These are phyloP conservation scores for Beroe ovata DNA, from an alignment of 37 sponge, comb jelly and placozoan species.

Conservation along the genomic window DNA sequence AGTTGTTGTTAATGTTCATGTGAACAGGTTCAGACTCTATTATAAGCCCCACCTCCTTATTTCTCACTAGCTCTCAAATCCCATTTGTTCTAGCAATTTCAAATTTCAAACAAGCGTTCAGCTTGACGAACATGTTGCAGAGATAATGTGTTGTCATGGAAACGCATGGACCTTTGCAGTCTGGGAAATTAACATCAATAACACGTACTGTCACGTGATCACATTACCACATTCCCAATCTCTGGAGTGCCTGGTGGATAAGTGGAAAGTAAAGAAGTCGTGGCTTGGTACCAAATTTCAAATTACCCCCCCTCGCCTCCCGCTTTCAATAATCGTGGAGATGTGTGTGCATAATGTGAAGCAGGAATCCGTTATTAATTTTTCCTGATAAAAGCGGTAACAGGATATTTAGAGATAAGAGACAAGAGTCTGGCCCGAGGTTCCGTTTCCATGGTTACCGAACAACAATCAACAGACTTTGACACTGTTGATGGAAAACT, in stretches of 20 bases:
- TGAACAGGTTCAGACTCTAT: no score
- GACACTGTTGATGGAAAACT: no score
- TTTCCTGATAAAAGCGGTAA: slow-evolving; percentile 1
- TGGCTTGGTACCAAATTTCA: background rate
- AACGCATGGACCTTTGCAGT: slow-evolving; percentile 17
- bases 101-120: slow-evolving; percentile 35
- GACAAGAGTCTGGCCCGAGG: background rate
- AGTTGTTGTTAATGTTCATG: no score
- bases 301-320: background rate
- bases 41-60: no score
- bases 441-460: slow-evolving; percentile 39
- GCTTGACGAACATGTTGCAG: slow-evolving; percentile 40
- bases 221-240: slow-evolving; percentile 41
- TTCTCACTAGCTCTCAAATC: no score
- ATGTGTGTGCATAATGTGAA: no score
- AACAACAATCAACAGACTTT: slow-evolving; percentile 35
- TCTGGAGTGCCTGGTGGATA: background rate
- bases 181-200: slow-evolving; percentile 55
- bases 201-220: slow-evolving; percentile 18
- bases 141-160: slow-evolving; percentile 36
- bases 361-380: background rate
- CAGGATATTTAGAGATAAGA: slow-evolving; percentile 32
- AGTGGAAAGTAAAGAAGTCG: background rate
- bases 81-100: background rate
- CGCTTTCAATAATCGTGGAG: no score